phyloP scores from a whole-genome alignment of 2,113 vertebrate genomes.

The Scomber colias region DNA sequence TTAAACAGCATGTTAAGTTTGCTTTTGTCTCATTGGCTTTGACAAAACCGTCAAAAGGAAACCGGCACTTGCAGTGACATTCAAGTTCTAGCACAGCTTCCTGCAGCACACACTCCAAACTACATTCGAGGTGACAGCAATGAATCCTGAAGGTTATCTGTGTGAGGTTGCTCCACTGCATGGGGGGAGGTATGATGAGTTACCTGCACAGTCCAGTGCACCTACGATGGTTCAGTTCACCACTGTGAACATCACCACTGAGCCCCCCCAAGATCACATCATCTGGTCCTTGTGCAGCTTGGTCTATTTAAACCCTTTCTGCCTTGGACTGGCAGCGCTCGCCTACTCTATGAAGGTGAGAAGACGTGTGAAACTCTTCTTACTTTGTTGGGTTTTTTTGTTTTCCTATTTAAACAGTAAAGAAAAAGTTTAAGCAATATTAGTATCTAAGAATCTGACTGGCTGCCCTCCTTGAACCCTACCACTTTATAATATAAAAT shows the following conservation, averaged over 20 bases:
- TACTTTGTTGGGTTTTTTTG: not conserved
- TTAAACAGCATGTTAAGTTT: too few relatives aligned
- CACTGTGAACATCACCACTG: not conserved
- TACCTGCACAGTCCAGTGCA: not conserved
- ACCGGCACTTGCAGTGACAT: too few relatives aligned
- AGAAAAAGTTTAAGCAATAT: too few relatives aligned
- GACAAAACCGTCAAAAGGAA: too few relatives aligned
- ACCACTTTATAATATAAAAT: too few relatives aligned
- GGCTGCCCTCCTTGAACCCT: too few relatives aligned
- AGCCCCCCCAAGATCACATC: constrained; percentile 56
- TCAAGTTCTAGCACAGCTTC: too few relatives aligned
- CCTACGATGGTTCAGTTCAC: constrained; percentile 7
- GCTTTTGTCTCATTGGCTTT: not conserved
- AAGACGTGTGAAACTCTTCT: not conserved
- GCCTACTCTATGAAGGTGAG: constrained; percentile 73
- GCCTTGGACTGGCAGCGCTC: constrained; percentile 69
- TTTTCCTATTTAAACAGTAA: too few relatives aligned
- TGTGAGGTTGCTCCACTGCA: not conserved
- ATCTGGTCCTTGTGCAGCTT: constrained; percentile 69
- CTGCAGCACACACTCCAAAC: too few relatives aligned
- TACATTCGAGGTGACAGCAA: not conserved
- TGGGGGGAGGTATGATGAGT: not conserved
- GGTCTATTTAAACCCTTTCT: constrained; percentile 35
- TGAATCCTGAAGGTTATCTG: not conserved
- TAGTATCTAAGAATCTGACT: too few relatives aligned